Conservation (phyloP, 2,113 vertebrate genomes). For the Polypterus senegalus region DNA sequence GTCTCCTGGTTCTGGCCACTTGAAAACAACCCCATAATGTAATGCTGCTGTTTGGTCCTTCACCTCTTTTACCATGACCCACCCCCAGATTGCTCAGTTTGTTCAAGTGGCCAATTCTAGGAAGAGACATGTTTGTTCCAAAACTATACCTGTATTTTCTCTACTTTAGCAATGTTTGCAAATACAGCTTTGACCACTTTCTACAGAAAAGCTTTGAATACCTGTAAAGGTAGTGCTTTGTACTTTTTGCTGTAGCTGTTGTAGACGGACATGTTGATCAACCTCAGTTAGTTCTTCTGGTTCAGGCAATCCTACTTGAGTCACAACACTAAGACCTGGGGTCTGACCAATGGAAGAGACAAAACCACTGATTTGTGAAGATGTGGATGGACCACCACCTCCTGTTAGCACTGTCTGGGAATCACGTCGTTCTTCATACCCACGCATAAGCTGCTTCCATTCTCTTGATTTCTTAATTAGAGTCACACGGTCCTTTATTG, state of each 20-base stretch:
- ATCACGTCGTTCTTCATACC: slow-evolving; percentile 49
- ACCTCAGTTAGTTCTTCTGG: slow-evolving; percentile 62
- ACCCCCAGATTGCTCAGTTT: no score
- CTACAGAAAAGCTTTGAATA: slow-evolving; percentile 13
- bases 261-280: slow-evolving; percentile 62
- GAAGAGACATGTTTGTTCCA: no score
- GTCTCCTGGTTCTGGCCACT: no score
- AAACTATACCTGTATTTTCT: no score
- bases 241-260: slow-evolving; percentile 31
- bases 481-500: slow-evolving; percentile 72
- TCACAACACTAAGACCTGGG: slow-evolving; percentile 13
- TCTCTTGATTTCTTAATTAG: slow-evolving; percentile 75
- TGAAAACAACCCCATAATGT: no score
- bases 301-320: slow-evolving; percentile 35
- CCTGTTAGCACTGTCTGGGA: slow-evolving; percentile 29
- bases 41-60: no score
- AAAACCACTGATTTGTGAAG: slow-evolving; percentile 34
- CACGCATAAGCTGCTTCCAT: slow-evolving; percentile 48
- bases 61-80: no score
- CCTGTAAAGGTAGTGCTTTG: slow-evolving; percentile 33
- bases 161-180: no score
- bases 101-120: no score
- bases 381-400: slow-evolving; percentile 30
- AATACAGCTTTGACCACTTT: no score
- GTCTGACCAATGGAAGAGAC: slow-evolving; percentile 29